These are phyloP conservation scores for Tolypeutes matacus DNA, from an alignment of 2,797 vertebrate species.

Conservation along the genomic window DNA sequence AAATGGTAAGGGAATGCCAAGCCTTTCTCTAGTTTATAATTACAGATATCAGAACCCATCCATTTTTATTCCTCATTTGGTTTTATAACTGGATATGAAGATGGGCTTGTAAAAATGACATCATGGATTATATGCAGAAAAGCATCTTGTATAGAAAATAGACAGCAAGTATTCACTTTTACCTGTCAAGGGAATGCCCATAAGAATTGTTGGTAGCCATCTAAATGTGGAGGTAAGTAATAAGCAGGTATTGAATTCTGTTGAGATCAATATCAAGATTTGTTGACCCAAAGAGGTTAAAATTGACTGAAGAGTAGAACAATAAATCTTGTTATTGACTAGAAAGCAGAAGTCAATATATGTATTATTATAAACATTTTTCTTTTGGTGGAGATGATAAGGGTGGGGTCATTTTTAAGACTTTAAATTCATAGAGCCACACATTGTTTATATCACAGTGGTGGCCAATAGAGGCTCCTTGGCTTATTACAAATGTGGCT, in stretches of 20 bases:
- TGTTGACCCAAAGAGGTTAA: conserved; percentile 90
- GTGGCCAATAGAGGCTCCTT: conserved; percentile 45
- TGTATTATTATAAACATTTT: conserved; percentile 90
- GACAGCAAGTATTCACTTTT: conserved; percentile 78
- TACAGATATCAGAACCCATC: conserved; percentile 48
- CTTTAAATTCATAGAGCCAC: conserved; percentile 71
- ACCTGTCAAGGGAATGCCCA: conserved; percentile 74
- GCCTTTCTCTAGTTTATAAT: conserved; percentile 24
- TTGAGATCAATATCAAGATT: conserved; percentile 87
- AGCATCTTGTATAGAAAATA: conserved; percentile 69
- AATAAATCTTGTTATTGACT: conserved; percentile 90
- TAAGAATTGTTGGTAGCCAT: conserved; percentile 84
- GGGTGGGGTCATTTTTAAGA: conserved; percentile 83
- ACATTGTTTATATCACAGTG: conserved; percentile 65
- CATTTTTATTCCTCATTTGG: conserved; percentile 50
- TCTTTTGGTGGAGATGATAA: conserved; percentile 86
- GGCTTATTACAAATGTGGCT: background rate
- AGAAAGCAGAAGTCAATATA: conserved; percentile 88
- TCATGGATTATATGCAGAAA: background rate
- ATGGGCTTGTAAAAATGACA: conserved; percentile 44
- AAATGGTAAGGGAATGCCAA: conserved; percentile 60
- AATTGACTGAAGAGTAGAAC: conserved; percentile 88
- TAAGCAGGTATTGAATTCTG: conserved; percentile 88
- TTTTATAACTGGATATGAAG: conserved; percentile 63
- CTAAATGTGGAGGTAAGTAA: conserved; percentile 88